Conservation (phyloP, 2,888 invertebrate genomes). For the Belgica antarctica region DNA sequence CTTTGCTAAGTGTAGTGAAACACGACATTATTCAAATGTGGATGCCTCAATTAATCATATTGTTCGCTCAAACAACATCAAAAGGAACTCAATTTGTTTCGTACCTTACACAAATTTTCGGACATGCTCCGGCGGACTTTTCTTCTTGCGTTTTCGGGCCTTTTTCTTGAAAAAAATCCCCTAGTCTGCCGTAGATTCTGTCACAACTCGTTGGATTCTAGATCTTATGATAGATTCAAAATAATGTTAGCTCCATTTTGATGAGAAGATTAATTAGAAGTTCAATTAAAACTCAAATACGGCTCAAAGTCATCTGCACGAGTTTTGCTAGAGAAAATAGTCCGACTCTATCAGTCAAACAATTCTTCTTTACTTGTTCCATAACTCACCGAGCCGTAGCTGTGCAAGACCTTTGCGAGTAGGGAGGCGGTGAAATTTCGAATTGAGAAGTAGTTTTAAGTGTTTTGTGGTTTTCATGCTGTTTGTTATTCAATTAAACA, state of each 20-base stretch:
- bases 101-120: constrained; percentile 17
- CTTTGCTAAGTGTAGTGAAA: constrained; percentile 20
- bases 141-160: too few relatives aligned
- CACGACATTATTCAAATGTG: constrained; percentile 35
- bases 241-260: too few relatives aligned
- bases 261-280: too few relatives aligned
- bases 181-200: too few relatives aligned
- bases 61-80: background rate
- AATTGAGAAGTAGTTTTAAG: constrained; percentile 5
- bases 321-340: too few relatives aligned
- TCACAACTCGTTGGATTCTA: too few relatives aligned
- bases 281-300: too few relatives aligned
- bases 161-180: background rate
- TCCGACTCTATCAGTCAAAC: too few relatives aligned
- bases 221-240: too few relatives aligned
- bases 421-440: background rate
- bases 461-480: background rate
- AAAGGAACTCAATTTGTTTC: constrained; percentile 16
- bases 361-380: too few relatives aligned
- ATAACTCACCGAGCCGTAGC: constrained; percentile 34
- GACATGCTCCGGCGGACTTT: background rate
- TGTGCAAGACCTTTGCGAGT: too few relatives aligned
- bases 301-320: too few relatives aligned
- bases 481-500: constrained; percentile 5
- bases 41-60: constrained; percentile 30